Conservation (phyloP, 1,140 invertebrate species). For the Dysdera silvatica region DNA sequence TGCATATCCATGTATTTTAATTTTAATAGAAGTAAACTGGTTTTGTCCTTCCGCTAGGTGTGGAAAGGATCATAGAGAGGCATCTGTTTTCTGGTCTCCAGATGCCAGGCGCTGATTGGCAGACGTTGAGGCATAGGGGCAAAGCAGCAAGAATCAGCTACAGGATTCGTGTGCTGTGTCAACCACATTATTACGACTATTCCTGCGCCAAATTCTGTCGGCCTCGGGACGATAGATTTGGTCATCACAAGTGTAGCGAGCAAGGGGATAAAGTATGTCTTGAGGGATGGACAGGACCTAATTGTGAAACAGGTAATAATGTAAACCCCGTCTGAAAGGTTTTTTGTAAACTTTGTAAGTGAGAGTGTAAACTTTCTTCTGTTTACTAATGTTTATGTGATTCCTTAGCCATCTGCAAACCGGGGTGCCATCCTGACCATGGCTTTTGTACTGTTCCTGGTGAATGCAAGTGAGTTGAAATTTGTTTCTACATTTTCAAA, state of each 20-base stretch:
- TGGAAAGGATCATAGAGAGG: slow-evolving; percentile 67
- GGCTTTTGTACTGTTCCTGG: slow-evolving; percentile 79
- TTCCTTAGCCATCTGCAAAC: slow-evolving; percentile 73
- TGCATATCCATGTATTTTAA: no score
- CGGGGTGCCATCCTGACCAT: slow-evolving; percentile 77
- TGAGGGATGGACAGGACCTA: slow-evolving; percentile 80
- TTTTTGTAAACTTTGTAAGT: no score
- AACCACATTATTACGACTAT: slow-evolving; percentile 80
- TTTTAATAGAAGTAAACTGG: no score
- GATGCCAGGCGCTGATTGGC: slow-evolving; percentile 78
- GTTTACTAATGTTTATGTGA: not conserved
- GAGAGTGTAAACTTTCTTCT: no score
- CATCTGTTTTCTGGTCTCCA: slow-evolving; percentile 82
- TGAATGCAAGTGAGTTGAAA: slow-evolving; percentile 72
- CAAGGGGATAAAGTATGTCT: slow-evolving; percentile 75
- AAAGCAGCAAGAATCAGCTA: slow-evolving; percentile 44
- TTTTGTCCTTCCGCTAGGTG: slow-evolving; percentile 43
- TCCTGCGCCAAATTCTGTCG: slow-evolving; percentile 83
- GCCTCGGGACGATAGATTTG: slow-evolving; percentile 81
- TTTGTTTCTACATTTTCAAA: not conserved
- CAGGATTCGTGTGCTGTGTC: slow-evolving; percentile 75
- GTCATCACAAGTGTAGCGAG: slow-evolving; percentile 84
- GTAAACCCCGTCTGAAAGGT: no score
- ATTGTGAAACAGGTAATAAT: slow-evolving; percentile 86
- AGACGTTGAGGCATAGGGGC: slow-evolving; percentile 66